Conservation (phyloP, 2,797 vertebrate species). For the Zenarchopterus dispar region DNA sequence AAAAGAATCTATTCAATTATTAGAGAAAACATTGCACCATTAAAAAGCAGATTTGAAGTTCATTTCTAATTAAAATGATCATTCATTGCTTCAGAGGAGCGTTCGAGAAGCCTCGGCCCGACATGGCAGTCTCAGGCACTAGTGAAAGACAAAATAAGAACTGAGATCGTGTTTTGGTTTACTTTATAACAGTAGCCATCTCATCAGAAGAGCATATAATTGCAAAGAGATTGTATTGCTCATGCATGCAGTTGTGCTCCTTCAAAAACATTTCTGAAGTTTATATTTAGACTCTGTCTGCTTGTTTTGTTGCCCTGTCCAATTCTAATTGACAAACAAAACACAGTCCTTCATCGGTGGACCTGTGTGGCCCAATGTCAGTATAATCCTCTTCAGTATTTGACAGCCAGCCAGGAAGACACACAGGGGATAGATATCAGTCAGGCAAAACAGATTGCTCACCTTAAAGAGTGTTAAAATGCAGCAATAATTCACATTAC, state of each 20-base stretch:
- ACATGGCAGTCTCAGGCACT: slow-evolving; percentile 61
- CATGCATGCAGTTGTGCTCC: slow-evolving; percentile 47
- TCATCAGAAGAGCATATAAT: slow-evolving; percentile 16
- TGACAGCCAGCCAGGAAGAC: slow-evolving; percentile 54
- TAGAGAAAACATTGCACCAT: slow-evolving; percentile 44
- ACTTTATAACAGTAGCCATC: slow-evolving; percentile 19
- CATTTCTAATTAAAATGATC: slow-evolving; percentile 30
- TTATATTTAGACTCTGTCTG: slow-evolving; percentile 19
- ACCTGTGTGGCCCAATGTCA: slow-evolving; percentile 44
- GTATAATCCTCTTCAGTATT: slow-evolving; percentile 36
- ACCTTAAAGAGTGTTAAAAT: slow-evolving; percentile 49
- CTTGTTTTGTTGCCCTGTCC: slow-evolving; percentile 17
- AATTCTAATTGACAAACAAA: slow-evolving; percentile 26
- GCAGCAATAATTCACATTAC: slow-evolving; percentile 49
- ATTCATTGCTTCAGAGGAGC: slow-evolving; percentile 25
- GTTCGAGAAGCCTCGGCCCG: slow-evolving; percentile 44
- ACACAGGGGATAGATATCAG: slow-evolving; percentile 63
- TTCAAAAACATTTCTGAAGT: slow-evolving; percentile 26
- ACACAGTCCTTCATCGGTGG: slow-evolving; percentile 12
- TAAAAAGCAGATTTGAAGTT: slow-evolving; percentile 51
- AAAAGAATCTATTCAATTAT: slow-evolving; percentile 52
- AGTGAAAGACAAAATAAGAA: slow-evolving; percentile 56
- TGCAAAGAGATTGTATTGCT: slow-evolving; percentile 55
- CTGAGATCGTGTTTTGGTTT: slow-evolving; percentile 36
- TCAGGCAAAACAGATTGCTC: slow-evolving; percentile 49